A percentile compares a stretch with the other conserved stretches of the same genome.
phyloP scores from a whole-genome alignment of 2,113 vertebrate genomes.

The Eublepharis macularius region DNA sequence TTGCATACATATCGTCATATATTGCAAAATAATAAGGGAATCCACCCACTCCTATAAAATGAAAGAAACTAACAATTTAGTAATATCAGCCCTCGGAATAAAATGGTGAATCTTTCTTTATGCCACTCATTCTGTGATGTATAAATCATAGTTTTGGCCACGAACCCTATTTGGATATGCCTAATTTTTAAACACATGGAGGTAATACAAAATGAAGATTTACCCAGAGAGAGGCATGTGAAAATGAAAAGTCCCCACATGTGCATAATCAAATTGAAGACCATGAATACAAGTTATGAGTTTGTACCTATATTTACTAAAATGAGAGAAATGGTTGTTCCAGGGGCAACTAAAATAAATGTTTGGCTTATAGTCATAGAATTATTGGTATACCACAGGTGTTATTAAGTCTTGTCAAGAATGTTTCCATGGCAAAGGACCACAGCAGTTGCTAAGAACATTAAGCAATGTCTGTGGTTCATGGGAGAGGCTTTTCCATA shows the following conservation, averaged over 20 bases:
- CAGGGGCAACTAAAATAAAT: conserved; percentile 9
- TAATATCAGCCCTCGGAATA: not conserved
- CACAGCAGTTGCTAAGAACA: not conserved
- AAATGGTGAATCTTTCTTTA: not conserved
- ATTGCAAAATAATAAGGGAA: not conserved
- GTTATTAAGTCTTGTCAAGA: conserved; percentile 4
- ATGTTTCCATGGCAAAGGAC: not conserved
- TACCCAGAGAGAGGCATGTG: not conserved
- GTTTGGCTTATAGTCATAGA: not conserved
- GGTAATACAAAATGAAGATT: not conserved
- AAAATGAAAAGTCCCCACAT: not conserved
- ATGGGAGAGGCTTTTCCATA: not conserved
- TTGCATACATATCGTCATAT: not conserved
- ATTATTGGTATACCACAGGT: not conserved
- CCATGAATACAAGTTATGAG: not conserved
- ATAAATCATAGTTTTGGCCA: not conserved
- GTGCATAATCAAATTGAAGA: conserved; percentile 7
- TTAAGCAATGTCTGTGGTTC: conserved; percentile 1
- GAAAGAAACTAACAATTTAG: not conserved
- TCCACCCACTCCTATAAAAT: not conserved
- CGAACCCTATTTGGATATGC: not conserved
- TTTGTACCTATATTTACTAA: not conserved
- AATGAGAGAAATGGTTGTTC: not conserved
- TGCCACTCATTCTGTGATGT: not conserved
- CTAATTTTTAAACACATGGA: not conserved